Evolutionary conservation across 2,113 vertebrate species (phyloP).

Genomic region (Urocynchramus pylzowi): DNA sequence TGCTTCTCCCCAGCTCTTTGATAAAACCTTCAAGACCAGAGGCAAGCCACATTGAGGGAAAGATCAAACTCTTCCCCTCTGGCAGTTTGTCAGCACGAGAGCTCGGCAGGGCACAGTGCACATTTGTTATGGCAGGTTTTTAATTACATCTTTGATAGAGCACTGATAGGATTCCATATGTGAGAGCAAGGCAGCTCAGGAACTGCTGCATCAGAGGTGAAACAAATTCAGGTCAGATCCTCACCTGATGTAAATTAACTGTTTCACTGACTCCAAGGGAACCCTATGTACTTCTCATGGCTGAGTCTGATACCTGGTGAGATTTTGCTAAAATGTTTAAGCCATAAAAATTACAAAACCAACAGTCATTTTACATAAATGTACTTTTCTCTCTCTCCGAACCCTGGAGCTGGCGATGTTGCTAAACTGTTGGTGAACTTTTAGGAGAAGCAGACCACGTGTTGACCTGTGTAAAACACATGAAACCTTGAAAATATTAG

Average conservation of each 20-base stretch:
- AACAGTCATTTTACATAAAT: neutral
- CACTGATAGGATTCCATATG: conserved; percentile 40
- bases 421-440: conserved; percentile 29
- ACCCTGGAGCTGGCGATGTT: neutral
- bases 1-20: conserved; percentile 37
- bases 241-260: conserved; percentile 58
- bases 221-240: conserved; percentile 48
- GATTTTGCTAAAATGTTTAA: neutral
- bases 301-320: neutral
- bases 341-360: neutral
- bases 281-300: neutral
- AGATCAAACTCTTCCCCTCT: conserved; percentile 54
- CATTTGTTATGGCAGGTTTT: conserved; percentile 63
- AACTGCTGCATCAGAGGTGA: neutral
- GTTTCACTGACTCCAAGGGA: neutral
- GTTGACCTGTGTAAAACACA: conserved; percentile 34
- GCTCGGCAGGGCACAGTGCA: conserved; percentile 51
- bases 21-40: conserved; percentile 26
- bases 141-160: conserved; percentile 44
- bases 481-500: conserved; percentile 60
- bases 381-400: neutral
- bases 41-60: neutral
- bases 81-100: conserved; percentile 44
- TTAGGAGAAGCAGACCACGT: neutral
- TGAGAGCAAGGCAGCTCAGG: neutral